Base-by-base conservation (phyloP, 1,140 invertebrate genomes). In the Drosophila lacertosa region DNA sequence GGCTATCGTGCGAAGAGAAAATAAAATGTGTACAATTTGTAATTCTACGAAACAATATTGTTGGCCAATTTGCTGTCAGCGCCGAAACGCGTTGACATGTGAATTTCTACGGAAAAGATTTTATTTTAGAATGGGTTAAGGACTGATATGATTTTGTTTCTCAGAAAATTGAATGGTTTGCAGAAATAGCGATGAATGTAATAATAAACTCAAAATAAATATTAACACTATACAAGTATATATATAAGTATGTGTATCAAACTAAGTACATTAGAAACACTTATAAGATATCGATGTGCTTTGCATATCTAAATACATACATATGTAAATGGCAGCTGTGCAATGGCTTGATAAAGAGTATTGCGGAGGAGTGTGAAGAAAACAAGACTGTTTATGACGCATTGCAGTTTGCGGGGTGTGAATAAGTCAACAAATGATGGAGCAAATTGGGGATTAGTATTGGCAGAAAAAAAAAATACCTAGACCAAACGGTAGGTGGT, bases 81-180 rank as follows among this genome's bases (percentile, higher is more conserved):
- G n/a, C 37, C 13, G 4, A 13, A 51, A 33, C 35, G 55, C 11
- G 24, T 62, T 68, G 65, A 47, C 58, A 63, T 55, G 24, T 32
- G 48, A 54, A 69, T 55, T 69, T 69, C 66, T 26, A 7, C n/a
- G 18, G 42, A 69, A 69, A 55, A 48, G 35, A 40, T 64, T 48
- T 64, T 33, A 48, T 64, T 64, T 69, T 55, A 47, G 53, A 58
- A 42, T 22, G 39, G 7, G 22, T n/a, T 40, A 48, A 22, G 26
- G 22, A 66, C 22, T 42, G 50, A 50, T 55, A 64, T 22, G 59
- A 33, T 15, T 64, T 44, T 16, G 11, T 33, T 64, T 32, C 54
- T 0, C n/a, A 32, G 42, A 55, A 65, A 55, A 47, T 60, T 24
- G 7, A 48, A 40, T 18, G 16, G 9, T 48, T 70, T 57, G 20